phyloP scores from a whole-genome alignment of 2,888 invertebrate genomes.

The Dryomyza anilis region DNA sequence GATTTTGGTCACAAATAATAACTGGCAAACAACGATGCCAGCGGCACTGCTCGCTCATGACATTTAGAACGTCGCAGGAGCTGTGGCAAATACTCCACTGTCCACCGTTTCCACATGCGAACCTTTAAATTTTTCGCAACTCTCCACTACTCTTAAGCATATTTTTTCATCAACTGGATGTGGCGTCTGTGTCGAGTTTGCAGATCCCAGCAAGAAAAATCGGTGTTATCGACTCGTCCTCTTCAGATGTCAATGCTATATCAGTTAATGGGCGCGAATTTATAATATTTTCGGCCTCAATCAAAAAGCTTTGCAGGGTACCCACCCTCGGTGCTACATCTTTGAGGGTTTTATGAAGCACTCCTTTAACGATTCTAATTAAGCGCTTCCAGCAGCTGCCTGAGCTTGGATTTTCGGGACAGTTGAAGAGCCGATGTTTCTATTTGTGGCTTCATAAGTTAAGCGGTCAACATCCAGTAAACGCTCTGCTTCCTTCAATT shows the following conservation, averaged over 20 bases:
- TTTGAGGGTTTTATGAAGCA: slow-evolving; percentile 20
- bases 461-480: slow-evolving; percentile 12
- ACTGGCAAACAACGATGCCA: slow-evolving; percentile 15
- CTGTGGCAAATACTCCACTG: slow-evolving; percentile 14
- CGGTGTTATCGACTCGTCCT: slow-evolving; percentile 7
- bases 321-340: slow-evolving; percentile 25
- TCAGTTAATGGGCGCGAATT: slow-evolving; percentile 31
- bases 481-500: slow-evolving; percentile 1
- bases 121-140: too few species aligned
- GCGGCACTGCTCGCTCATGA: not conserved
- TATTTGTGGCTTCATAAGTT: slow-evolving; percentile 1
- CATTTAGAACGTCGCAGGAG: slow-evolving; percentile 19
- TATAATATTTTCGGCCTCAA: slow-evolving; percentile 32
- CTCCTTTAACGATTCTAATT: too few species aligned
- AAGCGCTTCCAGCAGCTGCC: too few species aligned
- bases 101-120: slow-evolving; percentile 20
- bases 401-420: slow-evolving; percentile 33
- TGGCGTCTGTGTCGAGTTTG: slow-evolving; percentile 9
- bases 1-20: too few species aligned
- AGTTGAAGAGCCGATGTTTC: too few species aligned
- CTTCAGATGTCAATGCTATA: slow-evolving; percentile 1
- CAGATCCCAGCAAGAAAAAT: slow-evolving; percentile 16
- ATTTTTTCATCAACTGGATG: too few species aligned
- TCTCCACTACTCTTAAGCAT: too few species aligned
- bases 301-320: too few species aligned